Percentiles rank a stretch among this genome's conserved stretches.
Conservation (phyloP, 2,888 invertebrate genomes). For the Eugnorisma glareosa region DNA sequence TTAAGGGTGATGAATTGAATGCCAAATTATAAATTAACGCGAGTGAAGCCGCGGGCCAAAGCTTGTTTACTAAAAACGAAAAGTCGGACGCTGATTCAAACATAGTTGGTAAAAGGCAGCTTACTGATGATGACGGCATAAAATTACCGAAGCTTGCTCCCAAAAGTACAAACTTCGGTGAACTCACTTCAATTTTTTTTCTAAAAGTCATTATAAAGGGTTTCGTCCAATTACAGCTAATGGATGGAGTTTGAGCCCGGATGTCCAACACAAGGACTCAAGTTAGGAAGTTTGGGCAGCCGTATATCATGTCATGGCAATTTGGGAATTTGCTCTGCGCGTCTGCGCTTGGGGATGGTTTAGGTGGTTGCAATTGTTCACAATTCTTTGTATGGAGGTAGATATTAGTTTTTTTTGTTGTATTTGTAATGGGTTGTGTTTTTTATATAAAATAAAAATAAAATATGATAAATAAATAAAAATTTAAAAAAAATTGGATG, state of each 20-base stretch:
- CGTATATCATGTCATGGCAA: constrained; percentile 54
- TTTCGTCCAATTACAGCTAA: constrained; percentile 72
- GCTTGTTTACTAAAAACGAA: constrained; percentile 8
- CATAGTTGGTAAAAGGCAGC: background rate
- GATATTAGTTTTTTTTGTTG: background rate
- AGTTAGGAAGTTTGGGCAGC: constrained; percentile 48
- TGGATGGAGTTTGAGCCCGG: constrained; percentile 68
- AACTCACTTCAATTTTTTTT: constrained; percentile 63
- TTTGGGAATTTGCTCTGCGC: constrained; percentile 42
- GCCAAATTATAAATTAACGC: too few relatives aligned
- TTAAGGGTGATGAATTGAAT: too few relatives aligned
- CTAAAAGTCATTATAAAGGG: constrained; percentile 68
- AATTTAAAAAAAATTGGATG: background rate
- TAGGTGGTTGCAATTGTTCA: background rate
- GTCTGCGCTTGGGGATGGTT: constrained; percentile 2
- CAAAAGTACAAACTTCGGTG: constrained; percentile 37
- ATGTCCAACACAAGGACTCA: constrained; percentile 55
- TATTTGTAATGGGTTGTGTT: background rate
- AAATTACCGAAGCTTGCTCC: constrained; percentile 23
- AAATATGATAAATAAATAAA: background rate
- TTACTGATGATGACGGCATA: constrained; percentile 33
- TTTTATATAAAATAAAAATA: too few relatives aligned
- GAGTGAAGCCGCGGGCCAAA: too few relatives aligned
- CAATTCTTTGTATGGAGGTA: background rate
- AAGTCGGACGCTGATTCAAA: constrained; percentile 2